Base-by-base conservation (phyloP, 2,888 invertebrate genomes). In the Tricholauxania praeusta region DNA sequence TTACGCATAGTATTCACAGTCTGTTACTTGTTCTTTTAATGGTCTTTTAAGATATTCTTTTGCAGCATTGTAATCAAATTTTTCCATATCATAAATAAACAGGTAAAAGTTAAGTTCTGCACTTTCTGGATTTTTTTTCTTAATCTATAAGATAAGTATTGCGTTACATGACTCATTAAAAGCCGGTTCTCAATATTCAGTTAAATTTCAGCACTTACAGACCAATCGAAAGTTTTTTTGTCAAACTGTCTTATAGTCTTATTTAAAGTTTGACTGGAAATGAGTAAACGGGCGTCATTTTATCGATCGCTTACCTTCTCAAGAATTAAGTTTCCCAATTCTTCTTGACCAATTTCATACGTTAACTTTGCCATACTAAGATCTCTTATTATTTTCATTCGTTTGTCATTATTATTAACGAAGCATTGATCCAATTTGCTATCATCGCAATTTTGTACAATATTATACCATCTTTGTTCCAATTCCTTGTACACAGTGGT, bases 21-120 rank as follows among this genome's bases (percentile, higher is more conserved):
- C 63, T 68, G 76, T 75, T 5, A 78, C 75, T 14, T 39, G 72
- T 7, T 78, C 76, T 10, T 66, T 68, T 1, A 75, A 63, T 0
- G 69, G 5, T 8, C 55, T 70, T 1, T 14, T 12, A 6, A 80
- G 60, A 48, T 80, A 82, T 5, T 57, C 53, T 0, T 62, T 49
- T 4, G 82, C 83, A 6, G 63, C 62, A 0, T 76, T 48, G 19
- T 80, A 83, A 55, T 82, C 78, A 1, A 74, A 57, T 7, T 51
- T 78, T 55, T 84, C 84, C 15, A 83, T 78, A 53, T 80, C 75
- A 17, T 80, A 80, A 0, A 84, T 53, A 22, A 82, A 81, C 2
- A 76, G 55, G 15, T 78, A 80, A 53, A 81, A 84, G 5, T 78
- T 73, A 4, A 84, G 71, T 8, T 70, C 47, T 12, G 72, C 48